Evolutionary conservation across 2,113 vertebrate genomes (phyloP).

Genomic region (Mobula birostris): DNA sequence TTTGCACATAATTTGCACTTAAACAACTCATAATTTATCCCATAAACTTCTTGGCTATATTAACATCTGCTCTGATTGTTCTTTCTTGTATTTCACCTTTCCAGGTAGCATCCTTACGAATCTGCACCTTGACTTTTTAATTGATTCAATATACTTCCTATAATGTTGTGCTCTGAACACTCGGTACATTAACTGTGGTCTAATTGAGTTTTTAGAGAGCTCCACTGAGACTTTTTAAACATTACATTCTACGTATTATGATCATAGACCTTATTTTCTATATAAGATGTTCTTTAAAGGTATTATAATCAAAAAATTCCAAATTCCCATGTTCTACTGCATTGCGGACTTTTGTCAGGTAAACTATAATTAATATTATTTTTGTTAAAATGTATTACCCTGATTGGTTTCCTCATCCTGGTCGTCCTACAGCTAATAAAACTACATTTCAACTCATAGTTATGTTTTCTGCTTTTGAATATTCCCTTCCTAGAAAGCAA

Average conservation of each 20-base stretch:
- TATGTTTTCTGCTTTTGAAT: neutral
- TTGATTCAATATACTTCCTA: no score
- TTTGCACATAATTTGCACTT: neutral
- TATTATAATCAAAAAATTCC: neutral
- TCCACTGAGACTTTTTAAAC: no score
- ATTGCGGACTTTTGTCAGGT: neutral
- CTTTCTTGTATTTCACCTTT: no score
- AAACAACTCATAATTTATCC: neutral
- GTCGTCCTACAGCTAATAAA: neutral
- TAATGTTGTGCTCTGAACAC: no score
- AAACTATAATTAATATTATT: neutral
- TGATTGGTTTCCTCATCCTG: neutral
- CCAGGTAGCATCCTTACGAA: no score
- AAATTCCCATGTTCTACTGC: neutral
- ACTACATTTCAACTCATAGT: neutral
- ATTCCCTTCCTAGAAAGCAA: neutral
- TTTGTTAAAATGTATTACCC: neutral
- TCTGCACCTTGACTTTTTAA: no score
- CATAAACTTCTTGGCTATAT: neutral
- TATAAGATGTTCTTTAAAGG: neutral
- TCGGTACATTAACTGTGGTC: no score
- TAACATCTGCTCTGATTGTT: neutral
- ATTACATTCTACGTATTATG: no score
- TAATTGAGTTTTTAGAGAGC: no score
- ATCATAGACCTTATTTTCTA: neutral